Base-by-base conservation (phyloP, 2,888 invertebrate genomes). In the Acanthosepion esculentum region DNA sequence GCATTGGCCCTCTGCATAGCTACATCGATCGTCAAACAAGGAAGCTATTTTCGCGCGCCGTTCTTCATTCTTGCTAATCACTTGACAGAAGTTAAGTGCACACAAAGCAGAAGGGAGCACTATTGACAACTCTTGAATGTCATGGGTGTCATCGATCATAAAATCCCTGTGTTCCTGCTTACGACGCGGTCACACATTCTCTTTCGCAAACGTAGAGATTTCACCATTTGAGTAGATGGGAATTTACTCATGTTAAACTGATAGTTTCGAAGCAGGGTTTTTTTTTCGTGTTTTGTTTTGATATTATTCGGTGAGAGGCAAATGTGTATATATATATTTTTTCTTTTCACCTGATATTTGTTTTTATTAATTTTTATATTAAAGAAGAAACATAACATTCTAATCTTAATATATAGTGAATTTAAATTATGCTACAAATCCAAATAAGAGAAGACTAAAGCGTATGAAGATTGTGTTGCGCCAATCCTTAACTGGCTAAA, bases 71-170 rank as follows among this genome's bases (percentile, higher is more conserved):
- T 78, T 18, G 78, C n/a, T 78, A 78, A 78, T 78, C 78, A 78
- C 33, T 78, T 78, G 78, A 78, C 78, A 78, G 78, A 78, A 78
- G 78, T 78, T 78, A 78, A 78, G 78, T 78, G 78, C 78, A 33
- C 78, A 33, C 78, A 78, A 78, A 78, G 78, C 78, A 78, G 78
- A 78, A n/a, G 78, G n/a, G 78, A 33, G 8, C n/a, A 78, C 78
- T 78, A 78, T 78, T 33, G 78, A 78, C 78, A n/a, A 78, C 78
- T n/a, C n/a, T 10, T 12, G 15, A 78, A 12, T 78, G 78, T n/a
- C 78, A 78, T 15, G 78, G 78, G n/a, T 78, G 78, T n/a, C 78
- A 78, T 78, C 78, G 78, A n/a, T 78, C 78, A 78, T 78, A 78
- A 78, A 78, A 78, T n/a, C 78, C n/a, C 23, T 23, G 78, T n/a